phyloP scores from a whole-genome alignment of 2,113 vertebrate species.

The Sapayoa aenigma region DNA sequence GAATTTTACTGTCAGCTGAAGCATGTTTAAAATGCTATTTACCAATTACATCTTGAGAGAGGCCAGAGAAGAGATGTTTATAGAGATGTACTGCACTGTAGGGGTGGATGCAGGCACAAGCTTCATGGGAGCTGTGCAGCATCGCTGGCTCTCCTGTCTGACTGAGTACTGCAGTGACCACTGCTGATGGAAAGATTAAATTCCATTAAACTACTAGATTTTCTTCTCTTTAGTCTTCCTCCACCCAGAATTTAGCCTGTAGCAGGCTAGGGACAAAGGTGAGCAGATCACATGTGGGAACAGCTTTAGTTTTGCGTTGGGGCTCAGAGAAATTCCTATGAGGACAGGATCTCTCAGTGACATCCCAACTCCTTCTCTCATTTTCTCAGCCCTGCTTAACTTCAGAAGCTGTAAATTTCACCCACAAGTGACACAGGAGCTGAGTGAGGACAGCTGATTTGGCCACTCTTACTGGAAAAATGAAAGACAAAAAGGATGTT shows the following conservation, averaged over 20 bases:
- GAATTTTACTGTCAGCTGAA: neutral
- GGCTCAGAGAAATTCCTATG: neutral
- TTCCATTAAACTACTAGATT: neutral
- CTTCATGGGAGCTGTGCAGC: neutral
- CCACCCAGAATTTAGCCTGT: neutral
- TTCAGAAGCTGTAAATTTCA: constrained; percentile 35
- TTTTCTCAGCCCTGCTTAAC: neutral
- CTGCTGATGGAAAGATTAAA: neutral
- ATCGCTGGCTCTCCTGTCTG: neutral
- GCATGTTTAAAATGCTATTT: constrained; percentile 3
- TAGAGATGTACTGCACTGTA: neutral
- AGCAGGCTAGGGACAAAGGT: neutral
- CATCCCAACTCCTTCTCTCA: neutral
- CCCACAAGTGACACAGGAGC: neutral
- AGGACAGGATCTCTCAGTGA: neutral
- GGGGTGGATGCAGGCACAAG: neutral
- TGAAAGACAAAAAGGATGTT: neutral
- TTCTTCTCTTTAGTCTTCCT: neutral
- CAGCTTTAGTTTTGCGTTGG: neutral
- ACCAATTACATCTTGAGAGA: neutral
- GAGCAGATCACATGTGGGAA: too few relatives aligned
- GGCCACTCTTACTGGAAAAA: neutral
- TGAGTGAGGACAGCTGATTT: neutral
- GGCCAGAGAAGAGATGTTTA: neutral
- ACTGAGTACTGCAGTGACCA: neutral